Percentiles rank a stretch among this genome's conserved stretches.
phyloP scores from a whole-genome alignment of 2,888 invertebrate species.

The Agrilus cyanescens region DNA sequence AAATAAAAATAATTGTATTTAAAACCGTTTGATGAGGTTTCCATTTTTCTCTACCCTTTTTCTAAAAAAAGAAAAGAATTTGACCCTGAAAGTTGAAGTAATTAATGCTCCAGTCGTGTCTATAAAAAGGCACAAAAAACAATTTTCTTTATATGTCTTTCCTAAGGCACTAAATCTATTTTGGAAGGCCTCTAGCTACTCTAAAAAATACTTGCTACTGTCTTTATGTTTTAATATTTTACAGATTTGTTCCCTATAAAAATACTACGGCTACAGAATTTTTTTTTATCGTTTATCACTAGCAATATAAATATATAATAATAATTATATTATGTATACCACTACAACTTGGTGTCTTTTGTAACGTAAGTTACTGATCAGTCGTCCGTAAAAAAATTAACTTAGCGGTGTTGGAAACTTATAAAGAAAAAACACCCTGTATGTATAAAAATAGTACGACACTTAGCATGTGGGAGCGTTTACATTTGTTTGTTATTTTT shows the following conservation, averaged over 20 bases:
- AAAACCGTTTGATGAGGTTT: neutral
- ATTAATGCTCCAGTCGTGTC: slow-evolving; percentile 17
- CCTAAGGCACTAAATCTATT: slow-evolving; percentile 34
- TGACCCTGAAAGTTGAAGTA: slow-evolving; percentile 5
- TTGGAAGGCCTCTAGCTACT: slow-evolving; percentile 28
- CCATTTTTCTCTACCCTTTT: neutral
- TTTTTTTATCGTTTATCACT: slow-evolving; percentile 9
- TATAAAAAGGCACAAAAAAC: slow-evolving; percentile 25
- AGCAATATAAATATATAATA: slow-evolving; percentile 12
- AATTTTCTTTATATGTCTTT: slow-evolving; percentile 28
- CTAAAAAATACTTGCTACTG: slow-evolving; percentile 12
- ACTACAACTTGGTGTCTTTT: slow-evolving; percentile 14
- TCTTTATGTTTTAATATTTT: slow-evolving; percentile 18
- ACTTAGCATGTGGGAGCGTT: slow-evolving; percentile 1
- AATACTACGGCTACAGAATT: slow-evolving; percentile 14
- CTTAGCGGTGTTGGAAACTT: slow-evolving; percentile 10
- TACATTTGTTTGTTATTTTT: too few species aligned
- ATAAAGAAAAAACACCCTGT: slow-evolving; percentile 11
- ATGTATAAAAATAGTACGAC: slow-evolving; percentile 16
- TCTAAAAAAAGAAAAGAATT: neutral
- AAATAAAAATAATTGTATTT: neutral
- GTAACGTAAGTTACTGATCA: slow-evolving; percentile 14
- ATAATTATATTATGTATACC: slow-evolving; percentile 12
- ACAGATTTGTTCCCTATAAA: slow-evolving; percentile 19
- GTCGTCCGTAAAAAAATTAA: slow-evolving; percentile 13